A percentile compares a stretch with the other conserved stretches of the same genome.
Evolutionary conservation across 2,888 invertebrate species (phyloP).

Genomic region (Eugnorisma glareosa): DNA sequence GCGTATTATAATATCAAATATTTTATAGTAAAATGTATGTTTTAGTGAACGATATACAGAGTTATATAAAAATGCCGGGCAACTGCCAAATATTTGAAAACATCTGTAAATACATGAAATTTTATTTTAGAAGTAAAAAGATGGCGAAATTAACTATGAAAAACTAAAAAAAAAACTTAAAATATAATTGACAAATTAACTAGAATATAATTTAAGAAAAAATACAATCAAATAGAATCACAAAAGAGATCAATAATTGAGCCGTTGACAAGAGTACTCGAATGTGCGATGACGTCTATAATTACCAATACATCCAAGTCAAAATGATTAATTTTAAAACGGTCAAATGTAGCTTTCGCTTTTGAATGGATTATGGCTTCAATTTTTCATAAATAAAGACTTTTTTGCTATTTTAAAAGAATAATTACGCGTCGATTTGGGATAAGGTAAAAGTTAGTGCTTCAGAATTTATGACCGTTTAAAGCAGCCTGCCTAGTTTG

Average conservation of each 20-base stretch:
- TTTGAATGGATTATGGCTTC: neutral
- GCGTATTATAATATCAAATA: conserved; percentile 70
- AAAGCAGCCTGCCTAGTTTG: neutral
- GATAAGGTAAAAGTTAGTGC: neutral
- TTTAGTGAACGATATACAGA: conserved; percentile 32
- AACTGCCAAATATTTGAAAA: conserved; percentile 20
- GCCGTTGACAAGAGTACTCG: conserved; percentile 28
- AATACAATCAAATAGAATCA: conserved; percentile 35
- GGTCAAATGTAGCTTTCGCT: neutral
- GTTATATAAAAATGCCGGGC: conserved; percentile 27
- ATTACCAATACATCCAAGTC: neutral
- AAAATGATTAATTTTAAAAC: neutral
- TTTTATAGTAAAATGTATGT: conserved; percentile 48
- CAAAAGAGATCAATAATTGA: conserved; percentile 43
- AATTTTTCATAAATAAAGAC: neutral
- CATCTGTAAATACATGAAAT: conserved; percentile 17
- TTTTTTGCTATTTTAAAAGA: neutral
- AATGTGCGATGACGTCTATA: conserved; percentile 29
- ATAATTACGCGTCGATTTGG: too few relatives aligned
- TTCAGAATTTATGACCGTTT: neutral
- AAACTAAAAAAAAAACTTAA: neutral
- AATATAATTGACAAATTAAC: conserved; percentile 5
- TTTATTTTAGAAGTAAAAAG: conserved; percentile 24
- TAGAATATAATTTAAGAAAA: conserved; percentile 5
- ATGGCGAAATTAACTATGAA: neutral